These are phyloP conservation scores for Mohoua ochrocephala DNA, from an alignment of 2,113 vertebrate genomes.

Conservation along the genomic window DNA sequence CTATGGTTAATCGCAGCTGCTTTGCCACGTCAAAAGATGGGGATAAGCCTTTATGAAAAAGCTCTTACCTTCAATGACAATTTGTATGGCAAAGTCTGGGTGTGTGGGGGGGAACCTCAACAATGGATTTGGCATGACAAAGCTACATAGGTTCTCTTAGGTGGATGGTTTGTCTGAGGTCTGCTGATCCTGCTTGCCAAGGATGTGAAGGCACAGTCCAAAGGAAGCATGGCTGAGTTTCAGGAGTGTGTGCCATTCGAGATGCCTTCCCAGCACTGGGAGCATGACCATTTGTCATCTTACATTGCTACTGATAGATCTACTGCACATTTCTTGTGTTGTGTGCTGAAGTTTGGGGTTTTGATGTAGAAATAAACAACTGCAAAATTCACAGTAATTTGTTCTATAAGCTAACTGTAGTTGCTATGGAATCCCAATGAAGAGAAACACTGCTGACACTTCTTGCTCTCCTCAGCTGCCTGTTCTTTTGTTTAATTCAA, in stretches of 20 bases:
- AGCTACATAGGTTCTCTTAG: background rate
- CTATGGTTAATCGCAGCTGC: background rate
- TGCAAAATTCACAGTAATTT: background rate
- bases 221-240: background rate
- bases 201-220: background rate
- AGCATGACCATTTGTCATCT: background rate
- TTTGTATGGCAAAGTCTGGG: background rate
- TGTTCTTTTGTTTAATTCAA: background rate
- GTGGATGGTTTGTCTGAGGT: background rate
- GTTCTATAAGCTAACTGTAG: background rate
- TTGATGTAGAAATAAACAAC: background rate
- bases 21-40: background rate
- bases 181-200: background rate
- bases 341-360: background rate
- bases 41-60: background rate
- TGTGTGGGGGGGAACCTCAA: accelerated
- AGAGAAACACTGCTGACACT: background rate
- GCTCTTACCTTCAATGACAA: background rate
- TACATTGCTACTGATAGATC: background rate
- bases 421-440: background rate
- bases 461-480: background rate
- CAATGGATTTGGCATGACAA: background rate
- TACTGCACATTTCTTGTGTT: background rate
- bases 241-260: background rate
- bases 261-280: background rate